Percentiles rank a stretch among this genome's conserved stretches.
Evolutionary conservation across 2,113 vertebrate genomes (phyloP).

Genomic region (Arvicanthis niloticus): DNA sequence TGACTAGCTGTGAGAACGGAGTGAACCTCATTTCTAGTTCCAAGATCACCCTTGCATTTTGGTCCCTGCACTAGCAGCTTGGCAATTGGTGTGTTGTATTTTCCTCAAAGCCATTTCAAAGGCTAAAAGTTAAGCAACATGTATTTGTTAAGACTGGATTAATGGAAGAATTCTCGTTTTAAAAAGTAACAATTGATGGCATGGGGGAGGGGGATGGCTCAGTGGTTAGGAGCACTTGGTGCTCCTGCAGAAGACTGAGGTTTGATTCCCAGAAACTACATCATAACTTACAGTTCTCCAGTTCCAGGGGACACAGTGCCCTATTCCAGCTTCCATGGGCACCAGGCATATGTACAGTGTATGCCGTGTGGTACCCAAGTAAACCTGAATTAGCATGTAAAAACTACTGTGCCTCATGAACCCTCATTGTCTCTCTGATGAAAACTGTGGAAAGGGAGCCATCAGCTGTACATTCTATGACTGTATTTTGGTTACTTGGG

Average conservation of each 20-base stretch:
- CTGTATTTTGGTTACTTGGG: neutral
- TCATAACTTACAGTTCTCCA: neutral
- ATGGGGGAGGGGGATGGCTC: neutral
- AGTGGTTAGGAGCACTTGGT: neutral
- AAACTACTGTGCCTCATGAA: neutral
- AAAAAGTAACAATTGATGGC: neutral
- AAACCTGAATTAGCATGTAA: neutral
- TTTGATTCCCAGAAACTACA: neutral
- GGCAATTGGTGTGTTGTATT: neutral
- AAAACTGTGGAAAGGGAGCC: neutral
- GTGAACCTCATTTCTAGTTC: neutral
- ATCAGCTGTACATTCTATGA: neutral
- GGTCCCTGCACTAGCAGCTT: neutral
- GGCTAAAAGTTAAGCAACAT: conserved; percentile 23
- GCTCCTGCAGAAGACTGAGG: neutral
- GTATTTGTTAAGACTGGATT: conserved; percentile 18
- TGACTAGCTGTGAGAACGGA: neutral
- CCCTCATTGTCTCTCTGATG: neutral
- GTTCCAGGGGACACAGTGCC: neutral
- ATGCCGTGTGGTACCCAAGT: neutral
- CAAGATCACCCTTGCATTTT: neutral
- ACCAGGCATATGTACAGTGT: neutral
- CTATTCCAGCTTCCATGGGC: neutral
- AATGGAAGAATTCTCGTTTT: neutral
- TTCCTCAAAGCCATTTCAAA: neutral